phyloP scores from a whole-genome alignment of 2,888 invertebrate genomes.

The Coelinius sp. region DNA sequence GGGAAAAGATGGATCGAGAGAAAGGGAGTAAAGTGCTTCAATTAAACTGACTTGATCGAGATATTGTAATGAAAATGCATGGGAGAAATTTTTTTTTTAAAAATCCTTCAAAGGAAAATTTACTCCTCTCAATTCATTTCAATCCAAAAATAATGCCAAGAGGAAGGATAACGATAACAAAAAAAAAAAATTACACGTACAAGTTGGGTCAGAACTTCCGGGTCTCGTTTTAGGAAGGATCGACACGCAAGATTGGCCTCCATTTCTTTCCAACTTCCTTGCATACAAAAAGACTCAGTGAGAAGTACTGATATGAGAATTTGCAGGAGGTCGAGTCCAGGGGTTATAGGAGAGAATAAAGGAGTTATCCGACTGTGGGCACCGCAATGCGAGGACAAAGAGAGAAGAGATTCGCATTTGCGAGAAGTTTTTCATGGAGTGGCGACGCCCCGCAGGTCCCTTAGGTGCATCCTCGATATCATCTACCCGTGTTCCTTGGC shows the following conservation, averaged over 20 bases:
- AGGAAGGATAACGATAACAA: too few relatives aligned
- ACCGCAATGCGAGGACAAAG: constrained; percentile 35
- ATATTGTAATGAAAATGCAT: background rate
- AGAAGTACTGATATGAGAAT: constrained; percentile 17
- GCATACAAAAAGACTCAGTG: constrained; percentile 9
- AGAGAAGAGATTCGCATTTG: constrained; percentile 55
- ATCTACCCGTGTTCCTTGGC: constrained; percentile 67
- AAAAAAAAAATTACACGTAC: background rate
- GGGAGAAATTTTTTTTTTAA: background rate
- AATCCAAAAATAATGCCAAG: too few relatives aligned
- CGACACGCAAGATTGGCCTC: constrained; percentile 23
- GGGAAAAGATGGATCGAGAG: background rate
- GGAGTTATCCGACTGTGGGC: constrained; percentile 25
- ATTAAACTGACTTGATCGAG: background rate
- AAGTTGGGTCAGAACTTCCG: background rate
- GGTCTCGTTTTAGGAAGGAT: constrained; percentile 15
- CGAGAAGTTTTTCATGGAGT: constrained; percentile 33
- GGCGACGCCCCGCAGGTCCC: constrained; percentile 63
- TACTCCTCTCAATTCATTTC: too few relatives aligned
- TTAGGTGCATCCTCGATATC: constrained; percentile 67
- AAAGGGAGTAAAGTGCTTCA: background rate
- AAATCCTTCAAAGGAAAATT: too few relatives aligned
- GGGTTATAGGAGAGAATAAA: constrained; percentile 35
- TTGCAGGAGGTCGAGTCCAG: constrained; percentile 12
- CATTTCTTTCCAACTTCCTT: background rate